Conservation (phyloP, 2,888 invertebrate genomes). For the Eupithecia tripunctaria region DNA sequence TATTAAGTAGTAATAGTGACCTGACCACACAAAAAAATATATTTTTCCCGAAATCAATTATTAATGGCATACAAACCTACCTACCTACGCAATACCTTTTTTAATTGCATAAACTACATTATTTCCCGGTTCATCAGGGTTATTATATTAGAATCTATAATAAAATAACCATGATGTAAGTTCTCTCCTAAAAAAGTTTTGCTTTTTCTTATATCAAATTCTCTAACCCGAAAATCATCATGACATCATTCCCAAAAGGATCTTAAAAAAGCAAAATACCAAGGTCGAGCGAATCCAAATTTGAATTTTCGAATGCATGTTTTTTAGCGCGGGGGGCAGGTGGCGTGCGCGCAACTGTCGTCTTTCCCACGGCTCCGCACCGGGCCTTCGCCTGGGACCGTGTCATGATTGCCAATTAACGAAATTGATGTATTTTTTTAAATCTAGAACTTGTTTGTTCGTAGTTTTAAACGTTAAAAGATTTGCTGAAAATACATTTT, state of each 20-base stretch:
- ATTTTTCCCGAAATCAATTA: neutral
- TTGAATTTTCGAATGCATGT: constrained; percentile 74
- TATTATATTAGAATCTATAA: too few relatives aligned
- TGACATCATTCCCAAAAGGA: constrained; percentile 42
- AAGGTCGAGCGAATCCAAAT: constrained; percentile 78
- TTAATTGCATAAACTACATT: too few relatives aligned
- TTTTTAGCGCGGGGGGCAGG: constrained; percentile 77
- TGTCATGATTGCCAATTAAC: constrained; percentile 79
- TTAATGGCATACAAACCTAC: neutral
- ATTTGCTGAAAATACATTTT: neutral
- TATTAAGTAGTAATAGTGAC: too few relatives aligned
- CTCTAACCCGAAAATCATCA: constrained; percentile 26
- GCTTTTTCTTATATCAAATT: neutral
- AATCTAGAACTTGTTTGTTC: constrained; percentile 28
- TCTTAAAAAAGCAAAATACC: constrained; percentile 53
- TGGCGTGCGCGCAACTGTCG: constrained; percentile 79
- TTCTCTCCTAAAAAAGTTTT: too few relatives aligned
- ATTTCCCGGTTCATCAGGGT: too few relatives aligned
- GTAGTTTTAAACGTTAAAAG: constrained; percentile 13
- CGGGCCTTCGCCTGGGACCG: constrained; percentile 69
- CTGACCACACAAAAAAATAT: neutral
- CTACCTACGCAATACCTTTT: too few relatives aligned
- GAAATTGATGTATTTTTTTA: constrained; percentile 56
- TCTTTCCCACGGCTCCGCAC: constrained; percentile 80
- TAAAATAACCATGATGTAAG: too few relatives aligned